Evolutionary conservation across 2,113 vertebrate genomes (phyloP), one percentile per base, ranked within the genome.

Genomic region (Capreolus pygargus): DNA sequence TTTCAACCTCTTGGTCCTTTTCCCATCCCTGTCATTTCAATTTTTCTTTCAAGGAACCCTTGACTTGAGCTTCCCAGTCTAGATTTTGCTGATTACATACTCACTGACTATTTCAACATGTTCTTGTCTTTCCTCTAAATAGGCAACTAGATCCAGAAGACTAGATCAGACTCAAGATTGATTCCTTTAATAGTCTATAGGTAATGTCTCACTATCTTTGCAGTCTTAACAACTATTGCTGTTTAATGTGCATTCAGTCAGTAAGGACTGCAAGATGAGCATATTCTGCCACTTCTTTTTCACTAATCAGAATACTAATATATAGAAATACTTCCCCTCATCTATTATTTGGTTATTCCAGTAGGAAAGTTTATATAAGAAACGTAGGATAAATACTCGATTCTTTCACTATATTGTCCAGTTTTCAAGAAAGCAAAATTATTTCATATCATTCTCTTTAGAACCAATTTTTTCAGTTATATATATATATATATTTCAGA

Each of bases 241-340:
- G 5, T 89, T 94, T 78, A 90, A 86, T 50, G 74, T 36, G 14
- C 19, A 78, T 50, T 94, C 33, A 76, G 30, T 74, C 19, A 70
- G 67, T 36, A 60, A 36, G 15, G 23, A 92, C 9, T 43, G 28
- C 12, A 88, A 96, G 83, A 81, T 83, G 30, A 55, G 76, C 64
- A 94, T 52, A 86, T 83, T 70, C 30, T 95, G 50, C 45, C 91
- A 58, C 21, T 92, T 88, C 27, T 87, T 93, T 91, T 81, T 83
- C 43, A 92, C 39, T 95, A 78, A 91, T 58, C 47, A 94, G 23
- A 83, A 95, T 50, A 86, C 15, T 90, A 86, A 60, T 28, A 92
- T 14, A 67, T 17, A 93, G 33, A 52, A 50, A 91, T n/a, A 90
- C 14, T 70, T 94, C 10, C 15, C 43, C 43, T 57, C 60, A 57